Evolutionary conservation across 2,113 vertebrate genomes (phyloP), one percentile per base, ranked within the genome.

Genomic region (Saguinus midas): DNA sequence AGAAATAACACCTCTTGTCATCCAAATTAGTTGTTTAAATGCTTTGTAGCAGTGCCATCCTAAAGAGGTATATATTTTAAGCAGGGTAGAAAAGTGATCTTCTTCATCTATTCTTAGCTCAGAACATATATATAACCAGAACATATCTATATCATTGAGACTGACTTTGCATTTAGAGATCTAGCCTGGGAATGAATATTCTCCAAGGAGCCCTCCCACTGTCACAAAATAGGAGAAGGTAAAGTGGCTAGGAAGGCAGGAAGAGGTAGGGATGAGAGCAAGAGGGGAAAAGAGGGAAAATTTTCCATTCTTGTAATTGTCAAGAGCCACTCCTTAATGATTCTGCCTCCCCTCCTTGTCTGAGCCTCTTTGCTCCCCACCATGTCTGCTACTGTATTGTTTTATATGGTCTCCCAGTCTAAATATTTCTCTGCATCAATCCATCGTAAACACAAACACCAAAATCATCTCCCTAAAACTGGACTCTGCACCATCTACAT

Each of bases 1-100:
- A 82, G 64, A 95, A 94, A 93, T 45, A 84, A 55, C 40, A 58
- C 25, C 6, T 87, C 35, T 52, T 45, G 50, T 40, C 64, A 87
- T 87, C 81, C 52, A 96, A 75, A 86, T 91, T 50, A 93, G 66
- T 72, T 57, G 32, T 40, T 91, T 58, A 91, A 70, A 80, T 87
- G 73, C 81, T 93, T 23, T 68, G 72, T 73, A 37, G 40, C n/a
- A 18, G 40, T 37, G 37, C 50, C 73, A 61, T 45, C 43, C 78
- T 37, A 91, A 87, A 70, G 50, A 37, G 37, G 80, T 35, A 84
- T 66, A 8, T 45, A 37, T 50, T 66, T 84, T 90, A 50, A 81
- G 17, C 11, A 23, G 25, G 35, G 52, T 55, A 32, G 50, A 70
- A 96, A 91, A 70, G 27, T 81, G 35, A 78, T 37, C 85, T 88